phyloP scores from a whole-genome alignment of 2,888 invertebrate species.

The Apamea sordens region DNA sequence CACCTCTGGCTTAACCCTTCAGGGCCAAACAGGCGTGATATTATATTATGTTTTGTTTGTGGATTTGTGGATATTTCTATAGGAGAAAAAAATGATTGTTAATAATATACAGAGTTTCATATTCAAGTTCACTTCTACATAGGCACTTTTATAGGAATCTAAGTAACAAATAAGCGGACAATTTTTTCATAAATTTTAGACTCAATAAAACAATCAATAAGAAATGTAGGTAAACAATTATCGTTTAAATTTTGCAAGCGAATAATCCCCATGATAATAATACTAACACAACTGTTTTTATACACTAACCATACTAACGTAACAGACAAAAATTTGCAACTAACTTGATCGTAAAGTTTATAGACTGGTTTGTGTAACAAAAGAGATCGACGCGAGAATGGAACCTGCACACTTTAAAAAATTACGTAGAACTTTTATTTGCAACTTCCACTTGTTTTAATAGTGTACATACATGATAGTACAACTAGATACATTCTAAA shows the following conservation, averaged over 20 bases:
- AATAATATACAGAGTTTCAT: not conserved
- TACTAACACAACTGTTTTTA: not conserved
- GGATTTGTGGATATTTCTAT: not conserved
- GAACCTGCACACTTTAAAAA: not conserved
- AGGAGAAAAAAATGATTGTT: not conserved
- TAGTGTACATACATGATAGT: not conserved
- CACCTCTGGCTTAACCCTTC: not conserved
- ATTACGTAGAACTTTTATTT: not conserved
- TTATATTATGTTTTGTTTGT: not conserved
- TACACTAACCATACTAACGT: not conserved
- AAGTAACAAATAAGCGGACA: not conserved
- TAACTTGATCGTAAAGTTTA: not conserved
- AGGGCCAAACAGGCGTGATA: not conserved
- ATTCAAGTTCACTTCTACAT: not conserved
- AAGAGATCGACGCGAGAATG: slow-evolving; percentile 8
- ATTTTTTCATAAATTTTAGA: not conserved
- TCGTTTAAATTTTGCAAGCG: not conserved
- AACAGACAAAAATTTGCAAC: slow-evolving; percentile 1
- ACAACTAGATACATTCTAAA: not conserved
- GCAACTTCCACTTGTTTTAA: too few relatives aligned
- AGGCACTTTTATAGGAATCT: too few relatives aligned
- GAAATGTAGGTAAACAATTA: not conserved
- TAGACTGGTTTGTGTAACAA: not conserved
- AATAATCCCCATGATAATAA: not conserved
- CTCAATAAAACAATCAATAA: not conserved